Evolutionary conservation across 2,888 invertebrate genomes (phyloP), one percentile per base, ranked within the genome.

Genomic region (Prenolepis imparis): DNA sequence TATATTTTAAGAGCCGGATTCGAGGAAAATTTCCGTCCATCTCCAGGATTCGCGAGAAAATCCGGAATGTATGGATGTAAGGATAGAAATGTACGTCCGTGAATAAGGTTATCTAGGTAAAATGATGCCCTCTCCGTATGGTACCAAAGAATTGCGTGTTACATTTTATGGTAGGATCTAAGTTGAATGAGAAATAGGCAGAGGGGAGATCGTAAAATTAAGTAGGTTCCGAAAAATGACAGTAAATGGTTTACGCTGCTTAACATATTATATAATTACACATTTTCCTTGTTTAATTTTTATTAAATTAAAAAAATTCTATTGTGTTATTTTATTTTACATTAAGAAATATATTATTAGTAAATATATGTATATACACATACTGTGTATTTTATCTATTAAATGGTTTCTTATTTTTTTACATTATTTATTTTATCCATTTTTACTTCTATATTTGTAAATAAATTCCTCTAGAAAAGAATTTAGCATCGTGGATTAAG

Each of bases 21-120:
- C 73, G 73, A 61, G 73, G 59, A 73, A 80, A 80, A 80, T 80
- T 72, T 73, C 78, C 36, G 78, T 39, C 41, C 72, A 32, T 72
- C 44, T 73, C 24, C 15, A 2, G 44, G 59, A 59, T 44, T 44
- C 44, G 44, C 44, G 59, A 15, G 73, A 78, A 78, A 80, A 70
- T 78, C 73, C 57, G 59, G 78, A 21, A 72, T 32, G 18, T 44
- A 44, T 52, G 36, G 21, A 32, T 32, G 18, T 72, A 59, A 72
- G 59, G 18, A 77, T 66, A 39, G 78, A 72, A 57, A 77, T 73
- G 59, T 73, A 59, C 44, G 59, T 12, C 24, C 18, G 36, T 48
- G 78, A 80, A 80, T 78, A 59, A 72, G 21, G 73, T 80, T 80
- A 72, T 78, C 44, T 73, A 44, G 32, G 59, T 44, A 80, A 73